These are phyloP conservation scores for Parus major DNA, from an alignment of 2,113 vertebrate species.

Conservation along the genomic window DNA sequence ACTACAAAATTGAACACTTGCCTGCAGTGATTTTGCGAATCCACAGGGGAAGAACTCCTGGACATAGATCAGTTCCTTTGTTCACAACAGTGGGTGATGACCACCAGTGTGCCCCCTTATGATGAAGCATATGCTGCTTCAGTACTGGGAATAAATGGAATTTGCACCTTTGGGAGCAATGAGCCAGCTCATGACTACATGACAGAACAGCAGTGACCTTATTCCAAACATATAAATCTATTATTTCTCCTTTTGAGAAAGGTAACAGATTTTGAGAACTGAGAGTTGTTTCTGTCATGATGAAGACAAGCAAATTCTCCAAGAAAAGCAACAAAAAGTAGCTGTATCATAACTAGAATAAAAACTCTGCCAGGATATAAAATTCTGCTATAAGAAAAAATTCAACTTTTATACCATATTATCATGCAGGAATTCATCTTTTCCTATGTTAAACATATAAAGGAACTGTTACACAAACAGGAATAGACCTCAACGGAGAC, in stretches of 20 bases:
- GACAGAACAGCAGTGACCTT: neutral
- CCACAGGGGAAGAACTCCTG: neutral
- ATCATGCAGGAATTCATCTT: neutral
- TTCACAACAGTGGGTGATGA: neutral
- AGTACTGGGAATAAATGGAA: neutral
- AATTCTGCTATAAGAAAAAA: neutral
- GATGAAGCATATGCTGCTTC: neutral
- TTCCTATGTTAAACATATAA: neutral
- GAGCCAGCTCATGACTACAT: neutral
- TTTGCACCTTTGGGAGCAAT: neutral
- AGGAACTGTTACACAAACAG: neutral
- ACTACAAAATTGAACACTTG: neutral
- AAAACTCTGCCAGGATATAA: neutral
- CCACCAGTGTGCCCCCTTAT: too few relatives aligned
- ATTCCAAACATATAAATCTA: rapidly evolving
- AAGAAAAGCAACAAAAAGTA: neutral
- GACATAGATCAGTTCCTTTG: neutral
- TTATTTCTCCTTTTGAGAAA: neutral
- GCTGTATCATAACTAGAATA: neutral
- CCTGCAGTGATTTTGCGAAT: neutral
- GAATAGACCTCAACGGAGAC: neutral
- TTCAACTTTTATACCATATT: neutral
- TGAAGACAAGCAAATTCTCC: neutral
- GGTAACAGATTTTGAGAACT: neutral
- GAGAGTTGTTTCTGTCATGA: neutral